phyloP scores from a whole-genome alignment of 1,140 invertebrate species.

The Heliothis subflexa region DNA sequence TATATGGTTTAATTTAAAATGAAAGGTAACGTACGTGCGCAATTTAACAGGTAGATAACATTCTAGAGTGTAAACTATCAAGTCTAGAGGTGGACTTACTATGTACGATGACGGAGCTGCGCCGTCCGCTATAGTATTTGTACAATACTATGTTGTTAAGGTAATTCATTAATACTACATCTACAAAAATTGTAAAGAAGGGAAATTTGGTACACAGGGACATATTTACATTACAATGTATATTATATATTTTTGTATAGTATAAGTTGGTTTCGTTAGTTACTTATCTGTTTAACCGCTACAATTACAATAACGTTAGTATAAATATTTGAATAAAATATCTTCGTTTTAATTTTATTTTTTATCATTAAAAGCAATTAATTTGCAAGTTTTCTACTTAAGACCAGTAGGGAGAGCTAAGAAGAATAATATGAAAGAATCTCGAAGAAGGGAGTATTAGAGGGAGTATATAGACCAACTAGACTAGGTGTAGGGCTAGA shows the following conservation, averaged over 20 bases:
- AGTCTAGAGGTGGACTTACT: slow-evolving; percentile 38
- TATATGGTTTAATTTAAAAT: neutral
- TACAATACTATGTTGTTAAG: slow-evolving; percentile 55
- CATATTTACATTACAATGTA: slow-evolving; percentile 82
- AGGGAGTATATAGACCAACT: slow-evolving; percentile 65
- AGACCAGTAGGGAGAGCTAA: slow-evolving; percentile 65
- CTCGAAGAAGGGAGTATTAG: slow-evolving; percentile 64
- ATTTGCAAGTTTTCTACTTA: slow-evolving; percentile 64
- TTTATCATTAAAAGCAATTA: slow-evolving; percentile 72
- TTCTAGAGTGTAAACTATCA: slow-evolving; percentile 37
- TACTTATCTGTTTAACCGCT: slow-evolving; percentile 71
- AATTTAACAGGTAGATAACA: slow-evolving; percentile 26
- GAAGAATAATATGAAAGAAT: slow-evolving; percentile 60
- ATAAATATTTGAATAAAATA: slow-evolving; percentile 86
- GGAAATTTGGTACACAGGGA: slow-evolving; percentile 81
- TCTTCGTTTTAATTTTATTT: slow-evolving; percentile 69
- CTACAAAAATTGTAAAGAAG: slow-evolving; percentile 85
- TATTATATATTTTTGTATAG: slow-evolving; percentile 77
- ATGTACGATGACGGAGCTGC: slow-evolving; percentile 19
- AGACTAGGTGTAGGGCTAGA: slow-evolving; percentile 45
- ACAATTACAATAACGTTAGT: slow-evolving; percentile 82
- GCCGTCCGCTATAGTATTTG: slow-evolving; percentile 25
- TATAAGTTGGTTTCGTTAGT: slow-evolving; percentile 79
- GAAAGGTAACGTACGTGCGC: neutral
- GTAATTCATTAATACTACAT: slow-evolving; percentile 64